Conservation (phyloP, 2,113 vertebrate species). For the Tyto alba region DNA sequence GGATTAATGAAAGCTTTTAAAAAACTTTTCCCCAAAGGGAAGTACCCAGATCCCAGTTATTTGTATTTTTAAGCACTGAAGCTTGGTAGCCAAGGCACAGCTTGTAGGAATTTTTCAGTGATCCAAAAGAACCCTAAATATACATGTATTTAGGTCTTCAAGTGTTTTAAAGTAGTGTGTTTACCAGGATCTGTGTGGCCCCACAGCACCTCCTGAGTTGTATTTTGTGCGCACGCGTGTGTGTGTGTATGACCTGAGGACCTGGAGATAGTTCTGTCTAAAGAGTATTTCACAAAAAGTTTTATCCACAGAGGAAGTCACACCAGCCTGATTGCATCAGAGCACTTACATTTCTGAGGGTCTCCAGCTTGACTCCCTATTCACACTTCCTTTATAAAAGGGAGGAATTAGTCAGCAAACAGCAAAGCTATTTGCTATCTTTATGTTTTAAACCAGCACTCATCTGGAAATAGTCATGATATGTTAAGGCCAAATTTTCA, state of each 20-base stretch:
- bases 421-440: neutral
- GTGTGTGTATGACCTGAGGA: neutral
- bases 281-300: neutral
- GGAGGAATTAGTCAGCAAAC: neutral
- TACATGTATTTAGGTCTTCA: neutral
- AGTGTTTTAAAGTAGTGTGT: neutral
- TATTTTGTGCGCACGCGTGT: neutral
- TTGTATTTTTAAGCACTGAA: neutral
- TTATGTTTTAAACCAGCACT: neutral
- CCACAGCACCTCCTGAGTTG: neutral
- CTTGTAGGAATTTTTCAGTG: neutral
- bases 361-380: neutral
- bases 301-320: neutral
- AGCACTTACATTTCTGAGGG: neutral
- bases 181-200: neutral
- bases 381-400: neutral
- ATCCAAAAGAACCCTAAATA: neutral
- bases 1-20: conserved; percentile 13
- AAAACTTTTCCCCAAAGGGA: neutral
- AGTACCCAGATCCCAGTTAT: neutral
- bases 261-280: neutral
- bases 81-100: neutral
- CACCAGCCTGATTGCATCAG: neutral
- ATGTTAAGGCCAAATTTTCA: neutral
- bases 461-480: neutral